Base-by-base conservation (phyloP, 2,113 vertebrate genomes). In the Saguinus imperator region DNA sequence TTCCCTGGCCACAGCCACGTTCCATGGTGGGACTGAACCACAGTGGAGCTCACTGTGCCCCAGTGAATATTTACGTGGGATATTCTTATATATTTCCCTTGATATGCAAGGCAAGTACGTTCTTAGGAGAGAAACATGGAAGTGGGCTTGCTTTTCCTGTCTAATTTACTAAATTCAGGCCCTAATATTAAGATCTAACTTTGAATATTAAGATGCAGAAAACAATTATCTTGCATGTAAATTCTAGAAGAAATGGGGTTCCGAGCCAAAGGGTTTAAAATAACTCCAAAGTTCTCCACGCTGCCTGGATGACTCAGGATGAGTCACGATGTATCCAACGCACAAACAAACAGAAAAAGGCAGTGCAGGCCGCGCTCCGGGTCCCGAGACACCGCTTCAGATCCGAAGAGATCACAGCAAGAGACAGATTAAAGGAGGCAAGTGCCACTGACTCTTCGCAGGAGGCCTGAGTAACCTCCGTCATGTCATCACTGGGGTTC, bases 381-480 rank as follows among this genome's bases (percentile, higher is more conserved):
- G 75, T 40, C 35, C 11, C 4, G 2, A 76, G 68, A n/a, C 8
- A 8, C 50, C 27, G 5, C 8, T 13, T 57, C 61, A 43, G 77
- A 90, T 10, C 55, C 50, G 3, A 16, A 61, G 50, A 18, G 23
- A 11, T 12, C 50, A 43, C 16, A 20, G 9, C 14, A 14, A 9
- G 57, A 50, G 68, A 55, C 2, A 6, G 35, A 7, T 6, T 1
- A 1, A 0, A 2, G 23, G 50, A 35, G 21, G n/a, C 23, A 37
- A 5, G 50, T 4, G 0, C 23, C 4, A 18, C 2, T 8, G 5
- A 9, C 25, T 4, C 32, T 8, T 27, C 64, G 2, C 0, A 18
- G 55, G 21, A 21, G 27, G 5, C 35, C 3, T 58, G 43, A 20
- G 6, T 1, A 12, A 29, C 20, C 48, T 5, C 3, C 1, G 0